These are phyloP conservation scores for Hyaena hyaena DNA, from an alignment of 2,113 vertebrate genomes.

Conservation along the genomic window DNA sequence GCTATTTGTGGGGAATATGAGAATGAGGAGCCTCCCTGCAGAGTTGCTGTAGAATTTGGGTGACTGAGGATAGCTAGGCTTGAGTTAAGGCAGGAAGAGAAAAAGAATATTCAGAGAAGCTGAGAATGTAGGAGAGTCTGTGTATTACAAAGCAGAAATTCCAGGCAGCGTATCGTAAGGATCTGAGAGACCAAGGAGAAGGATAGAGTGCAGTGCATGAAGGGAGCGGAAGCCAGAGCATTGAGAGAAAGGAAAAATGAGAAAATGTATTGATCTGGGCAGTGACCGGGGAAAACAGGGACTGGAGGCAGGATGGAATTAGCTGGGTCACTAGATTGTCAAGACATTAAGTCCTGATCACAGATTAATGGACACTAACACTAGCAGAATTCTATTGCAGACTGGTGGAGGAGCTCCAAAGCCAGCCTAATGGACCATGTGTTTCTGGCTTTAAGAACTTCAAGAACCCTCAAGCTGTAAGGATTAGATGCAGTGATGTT, in stretches of 20 bases:
- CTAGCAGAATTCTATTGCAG: not conserved
- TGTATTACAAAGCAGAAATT: not conserved
- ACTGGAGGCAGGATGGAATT: not conserved
- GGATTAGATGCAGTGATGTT: not conserved
- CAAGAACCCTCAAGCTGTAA: not conserved
- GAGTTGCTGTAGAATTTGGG: not conserved
- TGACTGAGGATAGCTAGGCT: not conserved
- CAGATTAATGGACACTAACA: not conserved
- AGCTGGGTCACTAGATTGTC: not conserved
- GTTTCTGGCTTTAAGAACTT: not conserved
- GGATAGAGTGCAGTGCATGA: not conserved
- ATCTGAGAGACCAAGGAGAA: not conserved
- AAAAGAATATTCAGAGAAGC: not conserved
- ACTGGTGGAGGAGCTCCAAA: not conserved
- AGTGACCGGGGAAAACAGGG: not conserved
- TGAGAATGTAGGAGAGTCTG: slow-evolving; percentile 15
- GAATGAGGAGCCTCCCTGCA: not conserved
- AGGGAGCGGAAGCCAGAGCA: not conserved
- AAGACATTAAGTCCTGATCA: not conserved
- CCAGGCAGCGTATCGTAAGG: not conserved
- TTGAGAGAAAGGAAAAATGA: not conserved
- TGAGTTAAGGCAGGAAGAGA: not conserved
- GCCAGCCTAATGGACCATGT: not conserved
- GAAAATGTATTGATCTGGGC: not conserved
- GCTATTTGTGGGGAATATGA: not conserved